These are phyloP conservation scores for Chloroceryle inda DNA, from an alignment of 2,797 vertebrate species.

Conservation along the genomic window DNA sequence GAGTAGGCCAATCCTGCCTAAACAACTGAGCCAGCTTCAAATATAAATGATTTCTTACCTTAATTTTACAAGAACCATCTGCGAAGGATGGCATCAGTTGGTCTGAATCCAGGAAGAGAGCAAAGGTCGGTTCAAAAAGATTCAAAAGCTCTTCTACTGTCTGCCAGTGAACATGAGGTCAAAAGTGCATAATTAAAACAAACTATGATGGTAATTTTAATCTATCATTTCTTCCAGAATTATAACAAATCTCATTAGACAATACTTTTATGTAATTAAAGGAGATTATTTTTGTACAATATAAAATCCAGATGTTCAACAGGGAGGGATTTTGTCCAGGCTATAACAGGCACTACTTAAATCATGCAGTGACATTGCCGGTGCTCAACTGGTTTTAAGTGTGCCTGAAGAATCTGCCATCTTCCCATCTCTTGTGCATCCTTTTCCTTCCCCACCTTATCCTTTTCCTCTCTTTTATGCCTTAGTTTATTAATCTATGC, in stretches of 20 bases:
- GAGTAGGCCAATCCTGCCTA: not conserved
- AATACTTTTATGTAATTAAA: not conserved
- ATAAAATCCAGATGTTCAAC: slow-evolving; percentile 32
- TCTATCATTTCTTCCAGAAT: not conserved
- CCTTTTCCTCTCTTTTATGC: not conserved
- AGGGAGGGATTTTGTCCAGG: not conserved
- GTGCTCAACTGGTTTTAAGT: not conserved
- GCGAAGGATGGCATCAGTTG: not conserved
- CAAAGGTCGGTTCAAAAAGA: not conserved
- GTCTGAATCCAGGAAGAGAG: not conserved
- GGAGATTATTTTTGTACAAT: not conserved
- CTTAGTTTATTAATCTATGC: not conserved
- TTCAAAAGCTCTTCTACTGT: not conserved
- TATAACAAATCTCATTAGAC: not conserved
- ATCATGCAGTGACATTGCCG: not conserved
- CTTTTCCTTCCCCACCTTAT: not conserved
- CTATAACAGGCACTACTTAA: not conserved
- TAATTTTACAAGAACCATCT: not conserved
- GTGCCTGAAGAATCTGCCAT: not conserved
- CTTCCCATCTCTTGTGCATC: not conserved
- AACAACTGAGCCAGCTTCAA: not conserved
- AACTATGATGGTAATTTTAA: not conserved
- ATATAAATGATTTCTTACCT: not conserved
- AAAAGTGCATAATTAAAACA: not conserved
- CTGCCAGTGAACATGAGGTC: not conserved